Percentiles rank a stretch among this genome's conserved stretches.
Evolutionary conservation across 53 echinoderm and acorn worm species (phyloP).

Genomic region (Holothuria leucospilota): DNA sequence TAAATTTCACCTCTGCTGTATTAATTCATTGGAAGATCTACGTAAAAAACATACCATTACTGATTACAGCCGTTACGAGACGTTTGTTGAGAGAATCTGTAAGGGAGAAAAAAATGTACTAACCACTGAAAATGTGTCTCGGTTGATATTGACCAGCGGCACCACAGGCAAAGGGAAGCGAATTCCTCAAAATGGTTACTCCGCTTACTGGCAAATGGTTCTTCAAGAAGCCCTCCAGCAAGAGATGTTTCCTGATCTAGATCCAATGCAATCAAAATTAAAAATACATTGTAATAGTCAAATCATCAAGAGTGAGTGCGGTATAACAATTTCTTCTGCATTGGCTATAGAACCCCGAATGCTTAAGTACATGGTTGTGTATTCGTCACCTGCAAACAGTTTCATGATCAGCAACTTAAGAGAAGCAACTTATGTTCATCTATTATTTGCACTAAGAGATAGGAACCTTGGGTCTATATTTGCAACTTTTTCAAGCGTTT

Average conservation of each 20-base stretch:
- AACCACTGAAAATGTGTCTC: constrained; percentile 48
- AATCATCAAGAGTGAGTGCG: background rate
- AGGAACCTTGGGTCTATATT: constrained; percentile 45
- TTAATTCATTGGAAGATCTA: constrained; percentile 63
- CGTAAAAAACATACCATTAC: constrained; percentile 68
- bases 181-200: constrained; percentile 51
- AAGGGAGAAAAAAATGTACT: constrained; percentile 72
- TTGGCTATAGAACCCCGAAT: background rate
- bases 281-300: background rate
- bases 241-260: background rate
- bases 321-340: background rate
- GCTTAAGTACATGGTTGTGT: background rate
- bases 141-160: constrained; percentile 67
- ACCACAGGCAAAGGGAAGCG: constrained; percentile 74
- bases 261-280: constrained; percentile 6
- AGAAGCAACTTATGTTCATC: constrained; percentile 67
- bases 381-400: constrained; percentile 21
- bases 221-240: constrained; percentile 3
- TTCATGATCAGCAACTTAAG: background rate
- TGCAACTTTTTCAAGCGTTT: constrained; percentile 43
- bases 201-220: background rate
- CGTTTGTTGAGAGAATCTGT: constrained; percentile 67
- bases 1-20: constrained; percentile 51
- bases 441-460: constrained; percentile 70
- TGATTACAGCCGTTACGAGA: constrained; percentile 63